These are phyloP conservation scores for Tinea trinotella DNA, from an alignment of 2,888 invertebrate species.

Conservation along the genomic window DNA sequence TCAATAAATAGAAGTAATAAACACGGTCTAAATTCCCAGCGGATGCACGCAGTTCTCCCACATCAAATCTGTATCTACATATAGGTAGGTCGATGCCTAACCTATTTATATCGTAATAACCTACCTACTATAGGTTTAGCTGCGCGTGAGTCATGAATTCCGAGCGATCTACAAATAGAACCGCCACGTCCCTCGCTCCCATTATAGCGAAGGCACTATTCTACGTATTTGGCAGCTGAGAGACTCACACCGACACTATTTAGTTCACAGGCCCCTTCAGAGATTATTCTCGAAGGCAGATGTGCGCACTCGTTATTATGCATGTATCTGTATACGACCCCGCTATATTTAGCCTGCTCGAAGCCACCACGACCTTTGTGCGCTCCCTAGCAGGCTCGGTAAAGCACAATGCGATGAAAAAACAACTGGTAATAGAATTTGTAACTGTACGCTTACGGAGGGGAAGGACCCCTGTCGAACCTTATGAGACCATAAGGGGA, in stretches of 20 bases:
- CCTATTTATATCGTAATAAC: constrained; percentile 7
- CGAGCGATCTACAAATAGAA: constrained; percentile 15
- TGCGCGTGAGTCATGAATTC: constrained; percentile 17
- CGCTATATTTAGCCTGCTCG: constrained; percentile 66
- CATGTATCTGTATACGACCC: constrained; percentile 42
- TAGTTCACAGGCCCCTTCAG: constrained; percentile 14
- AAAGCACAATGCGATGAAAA: constrained; percentile 64
- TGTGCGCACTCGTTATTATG: constrained; percentile 24
- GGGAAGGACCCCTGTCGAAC: constrained; percentile 57
- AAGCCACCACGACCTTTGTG: constrained; percentile 61
- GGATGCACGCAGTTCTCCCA: background rate
- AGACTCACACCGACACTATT: background rate
- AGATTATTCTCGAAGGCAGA: constrained; percentile 21
- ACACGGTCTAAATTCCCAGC: background rate
- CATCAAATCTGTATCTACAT: background rate
- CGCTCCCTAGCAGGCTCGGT: constrained; percentile 44
- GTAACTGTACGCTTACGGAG: constrained; percentile 33
- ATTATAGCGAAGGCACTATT: constrained; percentile 18
- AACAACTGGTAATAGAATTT: constrained; percentile 44
- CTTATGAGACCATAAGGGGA: constrained; percentile 41
- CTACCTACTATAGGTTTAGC: constrained; percentile 13
- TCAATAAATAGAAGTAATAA: background rate
- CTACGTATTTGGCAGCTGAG: constrained; percentile 15
- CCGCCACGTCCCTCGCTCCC: constrained; percentile 18
- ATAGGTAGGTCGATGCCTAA: constrained; percentile 12